These are phyloP conservation scores for Serilophus lunatus DNA, from an alignment of 2,113 vertebrate species.

Conservation along the genomic window DNA sequence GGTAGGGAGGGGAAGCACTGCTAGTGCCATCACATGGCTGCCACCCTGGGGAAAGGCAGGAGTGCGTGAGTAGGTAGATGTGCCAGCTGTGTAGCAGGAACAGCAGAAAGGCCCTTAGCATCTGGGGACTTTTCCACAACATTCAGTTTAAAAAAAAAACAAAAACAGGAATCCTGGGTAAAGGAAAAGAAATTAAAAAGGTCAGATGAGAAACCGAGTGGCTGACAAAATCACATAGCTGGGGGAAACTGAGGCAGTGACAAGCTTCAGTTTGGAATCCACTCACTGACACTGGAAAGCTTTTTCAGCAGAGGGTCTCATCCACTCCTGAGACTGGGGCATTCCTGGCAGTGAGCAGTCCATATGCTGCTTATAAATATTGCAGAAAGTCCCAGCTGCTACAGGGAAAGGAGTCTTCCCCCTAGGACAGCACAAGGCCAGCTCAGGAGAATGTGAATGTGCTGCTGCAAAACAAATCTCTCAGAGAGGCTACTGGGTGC, in stretches of 20 bases:
- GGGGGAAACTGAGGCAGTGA: neutral
- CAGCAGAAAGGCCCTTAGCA: neutral
- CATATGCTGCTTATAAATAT: neutral
- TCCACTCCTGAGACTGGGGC: neutral
- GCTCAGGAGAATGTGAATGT: neutral
- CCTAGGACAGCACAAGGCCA: neutral
- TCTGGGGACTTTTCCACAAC: rapidly evolving
- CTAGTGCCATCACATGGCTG: rapidly evolving
- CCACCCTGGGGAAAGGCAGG: neutral
- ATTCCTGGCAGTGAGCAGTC: neutral
- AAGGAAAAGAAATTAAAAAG: neutral
- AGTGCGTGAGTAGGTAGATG: neutral
- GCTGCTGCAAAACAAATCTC: constrained; percentile 11
- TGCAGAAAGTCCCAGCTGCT: neutral
- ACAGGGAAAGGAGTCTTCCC: neutral
- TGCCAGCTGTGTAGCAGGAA: neutral
- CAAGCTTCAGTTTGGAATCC: neutral
- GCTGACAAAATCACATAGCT: neutral
- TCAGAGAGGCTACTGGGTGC: neutral
- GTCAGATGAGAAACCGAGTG: neutral
- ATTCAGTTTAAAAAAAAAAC: neutral
- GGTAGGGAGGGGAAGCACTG: neutral
- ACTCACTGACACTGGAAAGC: neutral
- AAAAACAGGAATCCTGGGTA: neutral
- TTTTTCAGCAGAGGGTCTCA: neutral